Evolutionary conservation across 2,113 vertebrate genomes (phyloP), one percentile per base, ranked within the genome.

Genomic region (Herpailurus yagouaroundi): DNA sequence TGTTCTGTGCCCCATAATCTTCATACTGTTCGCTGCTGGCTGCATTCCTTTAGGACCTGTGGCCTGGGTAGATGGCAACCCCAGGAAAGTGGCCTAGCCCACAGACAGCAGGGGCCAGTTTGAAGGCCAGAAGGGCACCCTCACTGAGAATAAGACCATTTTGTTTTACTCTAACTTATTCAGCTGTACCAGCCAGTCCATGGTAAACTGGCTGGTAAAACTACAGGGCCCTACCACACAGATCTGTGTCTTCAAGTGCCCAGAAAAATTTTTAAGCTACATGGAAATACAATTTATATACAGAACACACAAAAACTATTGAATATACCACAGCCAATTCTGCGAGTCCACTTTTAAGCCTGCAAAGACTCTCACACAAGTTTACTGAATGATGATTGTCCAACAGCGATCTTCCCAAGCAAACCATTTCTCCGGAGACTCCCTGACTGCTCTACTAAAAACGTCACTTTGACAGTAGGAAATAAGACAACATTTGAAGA

Each of bases 121-220:
- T 97, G 99, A 99, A 97, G 99, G 99, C 76, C 99, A 99, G 97
- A 99, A 99, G 98, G 99, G 99, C 84, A 99, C 99, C 48, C 97
- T 97, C 57, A 99, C 99, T 98, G 99, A 99, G 99, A 99, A 99
- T 98, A 99, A 99, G 99, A 98, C 99, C 95, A 98, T 99, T 99
- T 99, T 99, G 98, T 99, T 99, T 99, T 99, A 99, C 98, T 99
- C 99, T 98, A 99, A 99, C 98, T 99, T 99, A 97, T 98, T 99
- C 94, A 99, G 99, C 98, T 99, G 99, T 99, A 99, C 99, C 98
- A 99, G 98, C 97, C 99, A 99, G 15, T 85, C 99, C 36, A 99
- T 99, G 97, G 98, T 99, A 36, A 36, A 36, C 36, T 36, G 36
- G 36, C 36, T 36, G 98, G 98, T 99, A 98, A 99, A 99, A 98